Conservation (phyloP, 2,797 vertebrate species). For the Pipistrellus kuhlii region DNA sequence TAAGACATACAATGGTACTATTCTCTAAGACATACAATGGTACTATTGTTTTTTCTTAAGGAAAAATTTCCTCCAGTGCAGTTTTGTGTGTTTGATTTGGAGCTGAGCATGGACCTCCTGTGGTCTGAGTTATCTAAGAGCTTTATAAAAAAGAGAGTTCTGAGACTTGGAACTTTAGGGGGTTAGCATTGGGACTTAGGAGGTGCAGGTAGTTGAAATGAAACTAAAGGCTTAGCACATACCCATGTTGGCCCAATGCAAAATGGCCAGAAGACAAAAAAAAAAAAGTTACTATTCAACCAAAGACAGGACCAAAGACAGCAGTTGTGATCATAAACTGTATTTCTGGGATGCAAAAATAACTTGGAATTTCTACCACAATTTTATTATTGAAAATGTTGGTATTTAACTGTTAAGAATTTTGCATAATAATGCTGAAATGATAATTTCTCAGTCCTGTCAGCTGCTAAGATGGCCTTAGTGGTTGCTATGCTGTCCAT, state of each 20-base stretch:
- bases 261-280: neutral
- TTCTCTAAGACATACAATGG: neutral
- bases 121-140: neutral
- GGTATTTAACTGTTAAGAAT: neutral
- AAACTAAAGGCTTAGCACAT: neutral
- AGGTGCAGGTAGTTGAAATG: neutral
- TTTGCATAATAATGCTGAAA: neutral
- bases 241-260: neutral
- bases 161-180: neutral
- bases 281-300: neutral
- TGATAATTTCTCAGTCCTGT: neutral
- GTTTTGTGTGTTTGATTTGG: slow-evolving; percentile 37
- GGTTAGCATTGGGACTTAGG: neutral
- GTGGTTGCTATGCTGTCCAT: neutral
- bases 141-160: neutral
- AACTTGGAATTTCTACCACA: neutral
- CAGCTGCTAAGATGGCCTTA: neutral
- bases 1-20: neutral
- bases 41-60: neutral
- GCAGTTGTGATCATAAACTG: neutral
- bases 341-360: neutral
- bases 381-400: neutral
- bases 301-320: neutral
- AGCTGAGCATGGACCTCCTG: neutral
- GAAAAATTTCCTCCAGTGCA: neutral